A percentile compares a stretch with the other conserved stretches of the same genome.
These are phyloP conservation scores for Hydractinia echinata DNA, from an alignment of 30 jellyfish, hydroid and myxozoan genomes.

Conservation along the genomic window DNA sequence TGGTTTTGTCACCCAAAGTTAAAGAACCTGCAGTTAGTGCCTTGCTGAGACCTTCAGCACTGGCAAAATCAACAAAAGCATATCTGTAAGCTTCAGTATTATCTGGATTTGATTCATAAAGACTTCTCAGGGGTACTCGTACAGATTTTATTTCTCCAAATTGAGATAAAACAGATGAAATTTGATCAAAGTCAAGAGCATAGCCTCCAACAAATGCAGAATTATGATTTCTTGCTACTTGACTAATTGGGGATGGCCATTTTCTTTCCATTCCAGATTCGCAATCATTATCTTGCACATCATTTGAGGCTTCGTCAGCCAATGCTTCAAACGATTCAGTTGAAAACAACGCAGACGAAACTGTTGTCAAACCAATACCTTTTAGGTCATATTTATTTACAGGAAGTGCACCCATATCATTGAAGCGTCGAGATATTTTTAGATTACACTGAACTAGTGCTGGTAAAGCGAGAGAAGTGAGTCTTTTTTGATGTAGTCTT, in stretches of 20 bases:
- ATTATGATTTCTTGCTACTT: background rate
- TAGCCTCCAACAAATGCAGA: constrained; percentile 18
- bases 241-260: constrained; percentile 33
- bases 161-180: constrained; percentile 2
- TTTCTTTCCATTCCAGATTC: constrained; percentile 20
- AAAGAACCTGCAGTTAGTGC: constrained; percentile 9
- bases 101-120: background rate
- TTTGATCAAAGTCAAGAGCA: background rate
- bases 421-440: background rate
- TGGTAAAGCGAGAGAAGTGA: background rate
- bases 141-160: background rate
- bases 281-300: constrained; percentile 4
- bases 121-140: background rate
- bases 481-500: background rate
- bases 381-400: constrained; percentile 28
- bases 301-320: constrained; percentile 5
- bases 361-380: constrained; percentile 20
- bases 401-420: constrained; percentile 6
- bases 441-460: constrained; percentile 1
- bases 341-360: constrained; percentile 6
- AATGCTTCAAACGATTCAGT: constrained; percentile 20
- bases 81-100: background rate
- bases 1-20: background rate
- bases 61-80: constrained; percentile 13
- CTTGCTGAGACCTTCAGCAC: background rate